Evolutionary conservation across 2,797 vertebrate genomes (phyloP), one percentile per base, ranked within the genome.

Genomic region (Mormyrus proboscirostris): DNA sequence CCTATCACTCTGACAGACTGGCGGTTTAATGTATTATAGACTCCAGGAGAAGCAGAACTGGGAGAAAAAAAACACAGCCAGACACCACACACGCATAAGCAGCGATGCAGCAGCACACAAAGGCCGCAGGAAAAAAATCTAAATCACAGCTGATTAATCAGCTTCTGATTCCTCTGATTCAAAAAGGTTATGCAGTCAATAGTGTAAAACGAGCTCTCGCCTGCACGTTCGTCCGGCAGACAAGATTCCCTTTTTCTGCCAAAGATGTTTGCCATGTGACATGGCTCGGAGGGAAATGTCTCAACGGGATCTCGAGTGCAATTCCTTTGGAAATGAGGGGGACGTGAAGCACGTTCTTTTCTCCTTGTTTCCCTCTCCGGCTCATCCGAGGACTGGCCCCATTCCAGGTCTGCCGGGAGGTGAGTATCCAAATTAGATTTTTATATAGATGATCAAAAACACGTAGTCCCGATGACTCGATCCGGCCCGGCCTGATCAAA

Each of bases 101-200:
- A 94, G 12, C 95, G 95, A 94, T 93, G 92, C 90, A 62, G 92
- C 90, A 88, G 91, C 92, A 94, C 95, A 93, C 93, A 93, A 4
- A 95, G 94, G 95, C 94, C 94, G 93, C 92, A 93, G 93, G 22
- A 29, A 65, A 12, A 96, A 95, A 96, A 96, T 95, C 95, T 95
- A 96, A 96, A 97, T 96, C 95, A 94, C 91, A 94, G 95, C 95
- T 96, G 96, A 97, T 96, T 96, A 97, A 97, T 97, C 96, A 96
- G 95, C 93, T 95, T 93, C 82, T 96, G 95, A 96, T 97, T 96
- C 94, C 95, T 94, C 94, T 95, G 95, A 97, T 97, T 95, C 95
- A 95, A 96, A 96, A 96, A 96, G 96, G 96, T 97, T 95, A 94
- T 92, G 90, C 93, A 96, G 96, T 96, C 96, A 96, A 94, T 96